These are phyloP conservation scores for Rhegmatorhina hoffmannsi DNA, from an alignment of 2,113 vertebrate genomes.

Conservation along the genomic window DNA sequence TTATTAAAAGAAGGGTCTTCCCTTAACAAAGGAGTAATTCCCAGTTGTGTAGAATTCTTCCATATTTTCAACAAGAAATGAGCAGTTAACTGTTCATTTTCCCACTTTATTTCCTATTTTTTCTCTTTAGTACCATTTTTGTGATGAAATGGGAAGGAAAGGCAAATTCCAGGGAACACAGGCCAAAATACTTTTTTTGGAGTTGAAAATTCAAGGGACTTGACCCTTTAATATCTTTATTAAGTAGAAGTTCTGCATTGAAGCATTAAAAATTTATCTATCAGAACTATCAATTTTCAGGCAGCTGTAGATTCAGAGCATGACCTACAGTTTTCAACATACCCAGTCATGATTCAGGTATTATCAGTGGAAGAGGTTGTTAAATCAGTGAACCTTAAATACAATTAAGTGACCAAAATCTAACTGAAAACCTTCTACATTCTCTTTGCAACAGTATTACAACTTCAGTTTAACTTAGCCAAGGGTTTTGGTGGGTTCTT, in stretches of 20 bases:
- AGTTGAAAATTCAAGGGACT: background rate
- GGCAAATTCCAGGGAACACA: background rate
- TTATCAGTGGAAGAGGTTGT: background rate
- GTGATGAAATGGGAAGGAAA: background rate
- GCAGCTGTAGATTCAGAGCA: background rate
- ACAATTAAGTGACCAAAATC: background rate
- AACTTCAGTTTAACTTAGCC: background rate
- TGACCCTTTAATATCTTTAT: background rate
- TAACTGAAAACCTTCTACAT: background rate
- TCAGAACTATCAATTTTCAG: background rate
- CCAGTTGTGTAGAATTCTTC: background rate
- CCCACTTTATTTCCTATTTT: background rate
- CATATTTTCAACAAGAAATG: background rate
- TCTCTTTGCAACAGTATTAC: background rate
- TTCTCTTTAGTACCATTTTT: background rate
- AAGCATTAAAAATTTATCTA: background rate
- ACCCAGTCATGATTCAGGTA: background rate
- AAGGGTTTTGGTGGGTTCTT: slow-evolving; percentile 4
- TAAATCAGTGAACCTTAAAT: background rate
- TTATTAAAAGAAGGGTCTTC: background rate
- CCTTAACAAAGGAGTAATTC: background rate
- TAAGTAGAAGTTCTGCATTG: background rate
- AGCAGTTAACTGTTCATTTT: background rate
- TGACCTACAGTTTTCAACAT: background rate
- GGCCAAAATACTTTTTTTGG: background rate